Evolutionary conservation across 2,797 vertebrate species (phyloP).

Genomic region (Naso thynnoides): DNA sequence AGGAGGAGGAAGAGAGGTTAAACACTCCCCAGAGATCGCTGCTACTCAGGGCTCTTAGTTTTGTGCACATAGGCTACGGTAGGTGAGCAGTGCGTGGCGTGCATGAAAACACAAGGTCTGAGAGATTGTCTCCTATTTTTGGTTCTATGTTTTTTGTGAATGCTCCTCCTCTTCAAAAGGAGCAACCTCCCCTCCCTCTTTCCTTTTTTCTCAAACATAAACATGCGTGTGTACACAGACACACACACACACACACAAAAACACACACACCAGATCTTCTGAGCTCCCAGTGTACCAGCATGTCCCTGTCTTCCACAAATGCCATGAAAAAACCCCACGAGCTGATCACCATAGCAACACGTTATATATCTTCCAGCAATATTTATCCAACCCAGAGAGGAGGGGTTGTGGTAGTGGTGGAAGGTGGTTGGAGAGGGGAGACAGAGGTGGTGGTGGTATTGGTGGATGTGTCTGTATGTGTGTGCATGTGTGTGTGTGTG

Average conservation of each 20-base stretch:
- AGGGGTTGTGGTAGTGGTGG: conserved; percentile 50
- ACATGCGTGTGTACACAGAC: conserved; percentile 36
- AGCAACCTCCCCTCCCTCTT: not conserved
- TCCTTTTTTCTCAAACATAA: conserved; percentile 44
- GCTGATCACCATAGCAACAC: conserved; percentile 88
- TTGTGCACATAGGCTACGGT: conserved; percentile 53
- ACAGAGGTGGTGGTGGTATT: conserved; percentile 51
- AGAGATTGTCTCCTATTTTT: conserved; percentile 69
- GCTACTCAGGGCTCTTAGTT: conserved; percentile 60
- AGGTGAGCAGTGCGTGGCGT: conserved; percentile 63
- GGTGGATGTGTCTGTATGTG: conserved; percentile 1
- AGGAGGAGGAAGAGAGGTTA: conserved; percentile 70
- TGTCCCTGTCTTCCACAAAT: conserved; percentile 77
- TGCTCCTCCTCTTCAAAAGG: conserved; percentile 57
- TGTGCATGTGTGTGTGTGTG: conserved; percentile 15
- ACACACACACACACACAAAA: conserved; percentile 22
- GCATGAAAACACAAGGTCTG: conserved; percentile 67
- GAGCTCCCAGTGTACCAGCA: conserved; percentile 70
- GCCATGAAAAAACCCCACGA: conserved; percentile 64
- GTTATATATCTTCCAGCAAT: conserved; percentile 85
- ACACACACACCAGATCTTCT: conserved; percentile 53
- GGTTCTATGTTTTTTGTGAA: conserved; percentile 62
- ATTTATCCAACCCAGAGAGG: conserved; percentile 78
- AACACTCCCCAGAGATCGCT: conserved; percentile 66
- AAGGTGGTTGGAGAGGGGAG: conserved; percentile 46